Evolutionary conservation across 37 sponge, comb jelly and placozoan species (phyloP), one percentile per base, ranked within the genome.

Genomic region (Chondrosia reniformis): DNA sequence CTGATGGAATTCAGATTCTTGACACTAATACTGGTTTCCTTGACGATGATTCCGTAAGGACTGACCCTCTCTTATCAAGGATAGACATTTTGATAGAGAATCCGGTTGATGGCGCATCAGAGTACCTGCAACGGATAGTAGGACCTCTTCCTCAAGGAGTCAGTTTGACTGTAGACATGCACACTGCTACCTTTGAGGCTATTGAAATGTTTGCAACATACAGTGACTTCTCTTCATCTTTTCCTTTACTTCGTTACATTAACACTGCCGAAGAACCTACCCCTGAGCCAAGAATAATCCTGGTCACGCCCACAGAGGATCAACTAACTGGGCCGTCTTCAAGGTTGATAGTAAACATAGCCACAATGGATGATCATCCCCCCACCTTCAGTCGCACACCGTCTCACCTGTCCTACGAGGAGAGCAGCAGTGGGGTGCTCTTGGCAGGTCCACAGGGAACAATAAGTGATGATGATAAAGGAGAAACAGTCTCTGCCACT

Each of bases 211-310:
- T 15, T 24, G 66, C 66, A 34, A 25, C 65, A 13, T 27, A 77
- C 3, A 15, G 28, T 17, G 76, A 61, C 38, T 88, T 83, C 34
- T 3, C 27, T 28, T 3, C 62, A 22, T 27, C 67, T 17, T 34
- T 88, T 13, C 45, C 9, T 6, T 22, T 7, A 21, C 3, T 88
- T 0, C 24, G 55, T 24, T 88, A 88, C 55, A n/a, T 2, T 22
- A 83, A 88, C 59, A 57, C 39, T 25, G 76, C 67, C 0, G 25
- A 21, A 30, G 88, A 88, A 61, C 88, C 88, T 22, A 49, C 19
- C 28, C 46, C 67, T 10, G 43, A 58, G 2, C 61, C 76, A 9
- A 32, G 66, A n/a, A 28, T 19, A 19, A 64, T 64, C 66, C 31
- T 27, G 17, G 31, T 64, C 34, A 64, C 66, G 17, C 4, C 36